Percentiles rank a stretch among this genome's conserved stretches.
Conservation (phyloP, 2,888 invertebrate genomes). For the Ornithoptera priamus region DNA sequence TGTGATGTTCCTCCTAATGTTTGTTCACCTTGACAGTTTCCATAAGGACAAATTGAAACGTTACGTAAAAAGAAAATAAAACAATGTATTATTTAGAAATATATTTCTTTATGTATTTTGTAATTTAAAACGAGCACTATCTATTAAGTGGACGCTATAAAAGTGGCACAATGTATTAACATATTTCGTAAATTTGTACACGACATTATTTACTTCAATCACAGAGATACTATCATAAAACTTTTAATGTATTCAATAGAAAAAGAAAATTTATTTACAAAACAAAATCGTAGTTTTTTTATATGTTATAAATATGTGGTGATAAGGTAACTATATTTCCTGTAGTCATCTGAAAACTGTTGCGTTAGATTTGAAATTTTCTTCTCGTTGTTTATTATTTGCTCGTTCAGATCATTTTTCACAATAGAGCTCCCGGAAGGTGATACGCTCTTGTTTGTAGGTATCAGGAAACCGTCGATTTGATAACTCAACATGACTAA, state of each 20-base stretch:
- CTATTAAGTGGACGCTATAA: neutral
- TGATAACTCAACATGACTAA: constrained; percentile 34
- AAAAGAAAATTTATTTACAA: constrained; percentile 6
- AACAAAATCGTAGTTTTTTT: neutral
- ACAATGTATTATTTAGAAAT: neutral
- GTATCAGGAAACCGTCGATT: constrained; percentile 37
- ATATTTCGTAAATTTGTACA: neutral
- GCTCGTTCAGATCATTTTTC: constrained; percentile 9
- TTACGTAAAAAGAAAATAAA: neutral
- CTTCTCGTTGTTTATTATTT: constrained; percentile 23
- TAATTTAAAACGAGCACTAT: neutral
- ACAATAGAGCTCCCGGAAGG: neutral
- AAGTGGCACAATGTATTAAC: constrained; percentile 1
- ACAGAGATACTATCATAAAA: constrained; percentile 3
- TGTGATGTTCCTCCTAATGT: too few species aligned
- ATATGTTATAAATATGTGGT: constrained; percentile 63
- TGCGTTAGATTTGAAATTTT: constrained; percentile 27
- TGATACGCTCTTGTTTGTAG: constrained; percentile 9
- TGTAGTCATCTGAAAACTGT: constrained; percentile 62
- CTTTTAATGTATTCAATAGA: neutral
- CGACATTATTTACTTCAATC: neutral
- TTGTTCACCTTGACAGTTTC: too few species aligned
- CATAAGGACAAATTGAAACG: neutral
- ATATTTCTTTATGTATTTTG: neutral
- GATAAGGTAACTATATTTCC: constrained; percentile 67